phyloP scores from a whole-genome alignment of 2,888 invertebrate species.

The Brachypterus glaber region DNA sequence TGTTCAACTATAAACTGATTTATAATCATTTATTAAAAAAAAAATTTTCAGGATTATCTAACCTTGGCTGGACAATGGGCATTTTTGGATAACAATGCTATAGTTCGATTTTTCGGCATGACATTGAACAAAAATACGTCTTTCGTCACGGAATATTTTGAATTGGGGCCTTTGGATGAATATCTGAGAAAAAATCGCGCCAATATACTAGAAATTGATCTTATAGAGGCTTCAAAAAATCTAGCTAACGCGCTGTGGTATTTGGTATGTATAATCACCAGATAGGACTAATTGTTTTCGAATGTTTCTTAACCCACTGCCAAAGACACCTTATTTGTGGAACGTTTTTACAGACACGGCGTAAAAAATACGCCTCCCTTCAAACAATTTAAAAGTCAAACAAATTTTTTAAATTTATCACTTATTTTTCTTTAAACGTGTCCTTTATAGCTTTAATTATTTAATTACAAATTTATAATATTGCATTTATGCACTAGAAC shows the following conservation, averaged over 20 bases:
- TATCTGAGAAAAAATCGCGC: constrained; percentile 48
- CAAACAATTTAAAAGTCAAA: too few relatives aligned
- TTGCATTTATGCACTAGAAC: too few relatives aligned
- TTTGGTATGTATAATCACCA: too few relatives aligned
- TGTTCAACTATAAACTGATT: too few relatives aligned
- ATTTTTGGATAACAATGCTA: constrained; percentile 63
- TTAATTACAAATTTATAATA: too few relatives aligned
- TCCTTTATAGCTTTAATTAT: too few relatives aligned
- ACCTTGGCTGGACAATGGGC: constrained; percentile 71
- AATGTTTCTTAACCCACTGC: not conserved
- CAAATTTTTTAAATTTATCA: too few relatives aligned
- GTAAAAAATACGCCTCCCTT: too few relatives aligned
- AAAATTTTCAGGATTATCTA: constrained; percentile 62
- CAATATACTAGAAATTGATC: constrained; percentile 48
- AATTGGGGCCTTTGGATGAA: constrained; percentile 66
- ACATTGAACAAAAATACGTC: constrained; percentile 69
- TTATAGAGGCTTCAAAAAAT: constrained; percentile 73
- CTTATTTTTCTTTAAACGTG: too few relatives aligned
- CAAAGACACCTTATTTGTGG: not conserved
- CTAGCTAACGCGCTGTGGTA: constrained; percentile 81
- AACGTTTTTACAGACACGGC: too few relatives aligned
- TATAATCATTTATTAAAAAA: too few relatives aligned
- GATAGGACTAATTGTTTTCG: not conserved
- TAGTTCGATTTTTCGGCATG: constrained; percentile 69
- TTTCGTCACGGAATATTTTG: constrained; percentile 72